phyloP scores from a whole-genome alignment of 2,888 invertebrate genomes.

The Macrosiphum euphorbiae region DNA sequence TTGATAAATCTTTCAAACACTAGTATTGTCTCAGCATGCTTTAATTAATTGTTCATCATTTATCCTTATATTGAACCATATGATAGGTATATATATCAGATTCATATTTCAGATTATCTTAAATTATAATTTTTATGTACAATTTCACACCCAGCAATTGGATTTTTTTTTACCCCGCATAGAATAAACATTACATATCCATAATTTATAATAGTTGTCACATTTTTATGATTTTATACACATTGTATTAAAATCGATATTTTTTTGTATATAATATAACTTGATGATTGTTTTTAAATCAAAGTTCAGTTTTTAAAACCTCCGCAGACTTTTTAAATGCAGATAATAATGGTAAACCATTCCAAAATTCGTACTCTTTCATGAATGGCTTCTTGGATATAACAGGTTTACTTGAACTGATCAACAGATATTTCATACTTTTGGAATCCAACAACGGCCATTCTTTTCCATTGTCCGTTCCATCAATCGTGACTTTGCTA shows the following conservation, averaged over 20 bases:
- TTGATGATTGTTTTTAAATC: background rate
- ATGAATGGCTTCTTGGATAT: background rate
- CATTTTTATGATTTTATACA: too few relatives aligned
- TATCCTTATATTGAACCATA: background rate
- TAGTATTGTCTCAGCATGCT: background rate
- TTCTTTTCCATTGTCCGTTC: background rate
- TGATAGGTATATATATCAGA: background rate
- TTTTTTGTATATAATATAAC: background rate
- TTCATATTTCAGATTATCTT: background rate
- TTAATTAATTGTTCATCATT: background rate
- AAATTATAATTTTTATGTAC: background rate
- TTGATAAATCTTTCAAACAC: background rate
- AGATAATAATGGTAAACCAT: background rate
- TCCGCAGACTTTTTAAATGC: background rate
- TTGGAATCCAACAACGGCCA: background rate
- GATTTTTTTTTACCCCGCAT: background rate
- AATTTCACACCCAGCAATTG: background rate
- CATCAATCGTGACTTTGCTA: background rate
- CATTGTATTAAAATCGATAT: background rate
- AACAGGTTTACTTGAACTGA: background rate
- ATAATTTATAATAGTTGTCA: background rate
- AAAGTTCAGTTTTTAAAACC: background rate
- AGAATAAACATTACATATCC: background rate
- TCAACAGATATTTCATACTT: background rate
- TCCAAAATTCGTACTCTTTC: conserved; percentile 26